Evolutionary conservation across 2,888 invertebrate genomes (phyloP).

Genomic region (Pseudococcus jackbeardsleyi): DNA sequence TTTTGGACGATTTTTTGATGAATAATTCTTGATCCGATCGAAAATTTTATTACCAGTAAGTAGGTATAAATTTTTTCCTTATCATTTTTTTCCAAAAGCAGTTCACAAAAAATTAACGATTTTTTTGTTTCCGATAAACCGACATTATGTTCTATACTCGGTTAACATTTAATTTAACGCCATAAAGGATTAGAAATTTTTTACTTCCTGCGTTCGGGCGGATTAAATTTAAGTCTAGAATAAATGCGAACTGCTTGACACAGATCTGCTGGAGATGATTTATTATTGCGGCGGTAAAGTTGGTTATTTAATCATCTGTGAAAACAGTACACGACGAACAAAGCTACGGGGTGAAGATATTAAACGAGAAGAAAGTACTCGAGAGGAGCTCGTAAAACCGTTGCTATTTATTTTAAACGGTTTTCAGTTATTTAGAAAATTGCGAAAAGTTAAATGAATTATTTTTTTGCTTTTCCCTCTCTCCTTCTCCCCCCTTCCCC

Average conservation of each 20-base stretch:
- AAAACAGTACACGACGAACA: background rate
- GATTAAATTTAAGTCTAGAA: slow-evolving; percentile 29
- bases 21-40: no score
- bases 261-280: slow-evolving; percentile 44
- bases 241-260: slow-evolving; percentile 35
- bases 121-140: no score
- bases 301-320: slow-evolving; percentile 45
- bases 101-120: no score
- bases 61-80: no score
- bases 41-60: no score
- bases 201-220: background rate
- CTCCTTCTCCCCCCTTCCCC: no score
- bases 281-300: slow-evolving; percentile 31
- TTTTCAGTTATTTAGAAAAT: slow-evolving; percentile 28
- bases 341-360: background rate
- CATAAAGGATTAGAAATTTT: slow-evolving; percentile 24
- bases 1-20: no score
- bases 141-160: background rate
- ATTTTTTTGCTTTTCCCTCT: background rate
- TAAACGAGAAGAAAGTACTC: background rate
- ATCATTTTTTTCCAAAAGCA: no score
- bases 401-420: background rate
- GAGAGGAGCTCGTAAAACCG: background rate
- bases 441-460: background rate
- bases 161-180: slow-evolving; percentile 45